These are phyloP conservation scores for Pandemis heparana DNA, from an alignment of 2,888 invertebrate genomes.

Conservation along the genomic window DNA sequence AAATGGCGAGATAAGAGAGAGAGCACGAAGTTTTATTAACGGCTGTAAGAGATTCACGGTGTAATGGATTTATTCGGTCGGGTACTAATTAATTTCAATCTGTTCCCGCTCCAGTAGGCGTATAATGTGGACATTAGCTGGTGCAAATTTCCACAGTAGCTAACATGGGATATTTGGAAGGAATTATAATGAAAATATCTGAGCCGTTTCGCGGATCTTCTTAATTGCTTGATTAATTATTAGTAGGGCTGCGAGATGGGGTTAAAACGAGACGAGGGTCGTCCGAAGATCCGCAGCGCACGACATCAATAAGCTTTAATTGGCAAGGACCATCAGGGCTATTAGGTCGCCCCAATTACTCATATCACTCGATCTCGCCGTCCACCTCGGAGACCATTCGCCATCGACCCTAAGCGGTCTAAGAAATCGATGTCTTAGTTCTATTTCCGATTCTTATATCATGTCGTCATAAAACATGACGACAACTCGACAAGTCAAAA, in stretches of 20 bases:
- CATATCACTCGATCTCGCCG: slow-evolving; percentile 63
- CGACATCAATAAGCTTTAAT: slow-evolving; percentile 83
- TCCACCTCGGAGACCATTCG: slow-evolving; percentile 12
- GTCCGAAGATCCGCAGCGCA: slow-evolving; percentile 70
- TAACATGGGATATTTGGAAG: slow-evolving; percentile 49
- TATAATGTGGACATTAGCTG: slow-evolving; percentile 53
- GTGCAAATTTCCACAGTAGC: slow-evolving; percentile 42
- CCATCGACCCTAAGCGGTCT: background rate
- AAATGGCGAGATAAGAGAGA: slow-evolving; percentile 45
- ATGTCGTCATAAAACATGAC: background rate
- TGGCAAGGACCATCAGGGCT: slow-evolving; percentile 77
- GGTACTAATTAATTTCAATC: slow-evolving; percentile 60
- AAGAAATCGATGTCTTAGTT: background rate
- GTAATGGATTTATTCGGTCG: slow-evolving; percentile 55
- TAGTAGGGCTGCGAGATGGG: slow-evolving; percentile 74
- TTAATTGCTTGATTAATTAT: slow-evolving; percentile 84
- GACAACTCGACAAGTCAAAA: background rate
- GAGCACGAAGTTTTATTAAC: slow-evolving; percentile 48
- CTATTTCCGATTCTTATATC: background rate
- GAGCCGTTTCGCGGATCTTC: slow-evolving; percentile 61
- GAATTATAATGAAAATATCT: slow-evolving; percentile 66
- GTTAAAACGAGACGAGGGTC: slow-evolving; percentile 82
- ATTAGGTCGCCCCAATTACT: slow-evolving; percentile 77
- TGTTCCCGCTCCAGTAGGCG: slow-evolving; percentile 53
- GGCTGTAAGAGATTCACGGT: slow-evolving; percentile 54